phyloP scores from a whole-genome alignment of 2,113 vertebrate genomes.

The Trichechus manatus region DNA sequence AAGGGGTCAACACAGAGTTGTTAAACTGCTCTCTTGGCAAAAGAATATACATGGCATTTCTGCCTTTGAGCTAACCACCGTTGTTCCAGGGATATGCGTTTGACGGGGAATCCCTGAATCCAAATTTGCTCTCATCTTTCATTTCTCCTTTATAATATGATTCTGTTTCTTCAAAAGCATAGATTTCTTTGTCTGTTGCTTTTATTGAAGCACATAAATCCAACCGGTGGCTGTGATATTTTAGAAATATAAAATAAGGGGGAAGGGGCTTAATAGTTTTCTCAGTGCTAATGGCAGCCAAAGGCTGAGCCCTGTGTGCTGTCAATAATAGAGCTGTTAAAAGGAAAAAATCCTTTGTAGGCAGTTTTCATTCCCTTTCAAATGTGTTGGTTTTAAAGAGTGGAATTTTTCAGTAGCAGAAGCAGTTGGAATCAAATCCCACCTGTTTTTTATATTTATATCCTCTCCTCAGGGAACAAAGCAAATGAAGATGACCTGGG shows the following conservation, averaged over 20 bases:
- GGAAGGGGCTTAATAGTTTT: not conserved
- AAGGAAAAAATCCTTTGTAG: not conserved
- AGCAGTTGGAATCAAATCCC: conserved; percentile 57
- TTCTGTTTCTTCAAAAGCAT: not conserved
- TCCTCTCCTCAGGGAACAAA: not conserved
- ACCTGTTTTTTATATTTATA: conserved; percentile 75
- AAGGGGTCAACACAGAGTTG: not conserved
- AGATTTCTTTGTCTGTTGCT: not conserved
- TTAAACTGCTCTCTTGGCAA: not conserved
- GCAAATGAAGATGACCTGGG: conserved; percentile 54
- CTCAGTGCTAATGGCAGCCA: conserved; percentile 36
- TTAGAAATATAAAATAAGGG: conserved; percentile 32
- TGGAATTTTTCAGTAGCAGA: conserved; percentile 78
- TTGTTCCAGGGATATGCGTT: not conserved
- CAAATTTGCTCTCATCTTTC: not conserved
- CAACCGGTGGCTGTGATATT: not conserved
- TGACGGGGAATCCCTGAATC: not conserved
- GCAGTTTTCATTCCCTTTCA: conserved; percentile 62
- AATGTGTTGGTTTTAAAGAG: conserved; percentile 55
- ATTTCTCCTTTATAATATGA: not conserved
- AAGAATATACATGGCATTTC: not conserved
- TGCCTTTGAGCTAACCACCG: not conserved
- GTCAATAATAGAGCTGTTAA: not conserved
- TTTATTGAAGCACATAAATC: not conserved
- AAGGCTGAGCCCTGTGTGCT: not conserved